A percentile compares a stretch with the other conserved stretches of the same genome.
phyloP scores from a whole-genome alignment of 2,888 invertebrate genomes.

The Ceriagrion tenellum region DNA sequence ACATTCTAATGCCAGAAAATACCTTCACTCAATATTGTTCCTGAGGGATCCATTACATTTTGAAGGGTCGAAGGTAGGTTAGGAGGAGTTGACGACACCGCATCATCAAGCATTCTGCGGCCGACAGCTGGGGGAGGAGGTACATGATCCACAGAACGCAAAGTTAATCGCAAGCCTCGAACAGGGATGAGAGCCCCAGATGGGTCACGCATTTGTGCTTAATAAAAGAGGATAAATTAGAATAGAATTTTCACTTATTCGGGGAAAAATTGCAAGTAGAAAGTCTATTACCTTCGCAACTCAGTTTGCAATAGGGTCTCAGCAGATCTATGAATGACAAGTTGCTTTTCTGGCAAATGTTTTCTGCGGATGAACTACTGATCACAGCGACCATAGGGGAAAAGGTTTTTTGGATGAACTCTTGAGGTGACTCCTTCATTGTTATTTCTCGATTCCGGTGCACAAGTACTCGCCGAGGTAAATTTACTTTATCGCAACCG shows the following conservation, averaged over 20 bases:
- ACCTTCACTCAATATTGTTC: conserved; percentile 69
- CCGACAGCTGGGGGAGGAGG: conserved; percentile 91
- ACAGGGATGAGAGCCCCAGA: conserved; percentile 86
- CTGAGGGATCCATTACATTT: conserved; percentile 3
- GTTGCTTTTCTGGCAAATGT: conserved; percentile 93
- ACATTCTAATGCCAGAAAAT: conserved; percentile 9
- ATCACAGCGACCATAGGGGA: conserved; percentile 93
- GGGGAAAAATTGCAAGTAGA: conserved; percentile 68
- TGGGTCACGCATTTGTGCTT: conserved; percentile 92
- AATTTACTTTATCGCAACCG: neutral
- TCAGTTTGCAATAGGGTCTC: conserved; percentile 91
- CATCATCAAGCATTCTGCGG: conserved; percentile 91
- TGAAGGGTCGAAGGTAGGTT: conserved; percentile 13
- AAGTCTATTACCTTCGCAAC: conserved; percentile 83
- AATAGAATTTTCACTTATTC: conserved; percentile 53
- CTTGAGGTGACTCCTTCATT: conserved; percentile 75
- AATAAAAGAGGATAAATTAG: conserved; percentile 71
- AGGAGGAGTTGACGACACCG: conserved; percentile 77
- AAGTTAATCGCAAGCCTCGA: conserved; percentile 87
- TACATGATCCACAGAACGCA: conserved; percentile 90
- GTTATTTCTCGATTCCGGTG: neutral
- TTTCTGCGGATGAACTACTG: conserved; percentile 90
- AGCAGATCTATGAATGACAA: conserved; percentile 93
- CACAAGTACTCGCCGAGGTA: neutral
- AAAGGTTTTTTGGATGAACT: conserved; percentile 94